Base-by-base conservation (phyloP, 2,888 invertebrate genomes). In the Acleris holmiana region DNA sequence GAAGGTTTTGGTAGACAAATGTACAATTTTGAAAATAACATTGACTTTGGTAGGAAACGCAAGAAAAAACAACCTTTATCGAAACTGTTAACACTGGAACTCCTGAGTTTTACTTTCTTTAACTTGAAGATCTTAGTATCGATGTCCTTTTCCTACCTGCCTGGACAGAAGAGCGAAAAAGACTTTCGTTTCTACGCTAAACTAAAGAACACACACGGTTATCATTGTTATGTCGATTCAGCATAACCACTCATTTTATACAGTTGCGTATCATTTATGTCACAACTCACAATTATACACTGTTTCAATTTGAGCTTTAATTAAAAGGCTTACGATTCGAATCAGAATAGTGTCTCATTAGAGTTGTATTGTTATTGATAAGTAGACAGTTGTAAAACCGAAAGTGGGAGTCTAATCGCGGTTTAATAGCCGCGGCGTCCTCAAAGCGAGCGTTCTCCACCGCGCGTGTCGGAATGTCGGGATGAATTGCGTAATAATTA, bases 401-500 rank as follows among this genome's bases (percentile, higher is more conserved):
- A 90, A 88, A 90, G 90, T 91, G 83, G 89, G 87, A 88, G 90
- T 79, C 80, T 90, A 90, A 91, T 91, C 88, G 89, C 70, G 71
- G 74, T 89, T 90, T 91, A 91, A 91, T 91, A 84, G 89, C 81
- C 67, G 86, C 91, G 90, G 91, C 85, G 71, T 75, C 75, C 78
- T 73, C 79, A 88, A 91, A 89, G 86, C 72, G 68, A 56, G 48
- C 66, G 78, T 72, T 78, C 69, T 74, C 81, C 84, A 80, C 67
- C 77, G 78, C 73, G 67, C 68, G 72, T 67, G 71, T 69, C 73
- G 72, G 72, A 61, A 61, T 71, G 67, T 68, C 70, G 68, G 35
- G 13, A 70, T 71, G 73, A 59, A 54, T 49, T 17, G 51, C 18
- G 29, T 35, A 18, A 18, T 51, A 51, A 35, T 51, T 51, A 35